Conservation (phyloP, 2,113 vertebrate species). For the Tonatia bakeri region DNA sequence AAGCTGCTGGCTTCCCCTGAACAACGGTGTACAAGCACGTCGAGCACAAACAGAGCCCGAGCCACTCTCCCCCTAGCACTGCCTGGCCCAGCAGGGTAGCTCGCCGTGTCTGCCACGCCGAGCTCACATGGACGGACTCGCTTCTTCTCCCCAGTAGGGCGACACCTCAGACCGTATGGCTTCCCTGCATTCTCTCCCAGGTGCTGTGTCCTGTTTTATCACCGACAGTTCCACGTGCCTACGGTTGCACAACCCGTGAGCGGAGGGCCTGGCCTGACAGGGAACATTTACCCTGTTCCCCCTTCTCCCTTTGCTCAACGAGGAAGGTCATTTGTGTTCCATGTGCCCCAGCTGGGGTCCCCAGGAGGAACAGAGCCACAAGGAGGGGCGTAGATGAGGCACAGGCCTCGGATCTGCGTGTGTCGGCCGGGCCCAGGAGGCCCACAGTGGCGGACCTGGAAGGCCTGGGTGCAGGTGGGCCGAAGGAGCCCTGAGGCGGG, state of each 20-base stretch:
- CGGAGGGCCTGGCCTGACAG: background rate
- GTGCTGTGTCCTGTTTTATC: background rate
- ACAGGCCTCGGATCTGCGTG: too few species aligned
- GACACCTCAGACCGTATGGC: background rate
- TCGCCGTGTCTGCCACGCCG: too few species aligned
- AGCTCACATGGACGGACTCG: background rate
- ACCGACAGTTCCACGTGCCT: background rate
- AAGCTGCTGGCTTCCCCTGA: background rate
- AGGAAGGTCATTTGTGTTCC: background rate
- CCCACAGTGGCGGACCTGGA: fast-evolving
- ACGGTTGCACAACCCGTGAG: background rate
- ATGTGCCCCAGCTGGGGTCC: background rate
- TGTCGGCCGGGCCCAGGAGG: too few species aligned
- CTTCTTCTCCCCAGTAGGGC: too few species aligned
- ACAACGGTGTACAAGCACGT: background rate
- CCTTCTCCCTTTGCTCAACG: background rate
- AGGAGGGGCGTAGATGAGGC: background rate
- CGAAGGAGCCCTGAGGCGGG: fast-evolving
- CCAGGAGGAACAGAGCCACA: background rate
- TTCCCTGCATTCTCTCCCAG: fast-evolving
- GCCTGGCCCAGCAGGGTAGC: background rate
- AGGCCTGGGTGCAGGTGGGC: background rate
- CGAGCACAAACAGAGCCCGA: background rate
- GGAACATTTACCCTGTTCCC: background rate
- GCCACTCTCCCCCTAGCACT: background rate